Percentiles rank a stretch among this genome's conserved stretches.
Conservation (phyloP, 2,797 vertebrate genomes). For the Pseudopleuronectes americanus region DNA sequence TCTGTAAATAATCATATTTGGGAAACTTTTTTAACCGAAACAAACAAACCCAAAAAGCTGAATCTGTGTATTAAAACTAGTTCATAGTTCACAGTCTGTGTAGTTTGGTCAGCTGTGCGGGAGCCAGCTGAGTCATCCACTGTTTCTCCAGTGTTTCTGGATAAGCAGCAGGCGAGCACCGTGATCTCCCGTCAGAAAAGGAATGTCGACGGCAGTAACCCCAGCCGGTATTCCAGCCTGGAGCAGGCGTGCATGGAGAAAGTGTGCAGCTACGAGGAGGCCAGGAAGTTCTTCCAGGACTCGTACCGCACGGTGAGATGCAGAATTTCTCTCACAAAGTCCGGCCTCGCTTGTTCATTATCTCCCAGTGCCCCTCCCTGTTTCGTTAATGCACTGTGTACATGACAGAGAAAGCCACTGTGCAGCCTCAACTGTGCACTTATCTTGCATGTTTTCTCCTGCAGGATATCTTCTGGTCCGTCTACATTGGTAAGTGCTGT, state of each 20-base stretch:
- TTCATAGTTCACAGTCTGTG: neutral
- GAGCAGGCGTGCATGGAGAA: constrained; percentile 85
- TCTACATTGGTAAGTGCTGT: constrained; percentile 83
- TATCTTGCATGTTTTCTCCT: constrained; percentile 39
- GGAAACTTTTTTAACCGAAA: too few relatives aligned
- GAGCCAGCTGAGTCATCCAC: neutral
- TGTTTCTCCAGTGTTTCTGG: constrained; percentile 76
- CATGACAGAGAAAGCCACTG: neutral
- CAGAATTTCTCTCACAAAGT: neutral
- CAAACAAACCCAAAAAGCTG: neutral
- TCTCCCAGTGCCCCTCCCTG: neutral
- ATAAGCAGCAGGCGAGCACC: constrained; percentile 76
- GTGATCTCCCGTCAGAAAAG: constrained; percentile 82
- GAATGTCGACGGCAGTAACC: constrained; percentile 44
- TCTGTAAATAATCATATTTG: too few relatives aligned
- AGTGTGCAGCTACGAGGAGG: constrained; percentile 84
- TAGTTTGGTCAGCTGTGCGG: neutral
- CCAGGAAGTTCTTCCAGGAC: constrained; percentile 82
- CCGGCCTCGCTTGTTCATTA: neutral
- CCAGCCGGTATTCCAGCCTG: constrained; percentile 57
- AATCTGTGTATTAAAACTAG: too few relatives aligned
- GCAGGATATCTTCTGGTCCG: constrained; percentile 87
- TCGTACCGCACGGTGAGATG: constrained; percentile 83
- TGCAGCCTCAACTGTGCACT: constrained; percentile 6
- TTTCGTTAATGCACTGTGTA: neutral